Conservation (phyloP, 2,888 invertebrate species). For the Baccha elongata region DNA sequence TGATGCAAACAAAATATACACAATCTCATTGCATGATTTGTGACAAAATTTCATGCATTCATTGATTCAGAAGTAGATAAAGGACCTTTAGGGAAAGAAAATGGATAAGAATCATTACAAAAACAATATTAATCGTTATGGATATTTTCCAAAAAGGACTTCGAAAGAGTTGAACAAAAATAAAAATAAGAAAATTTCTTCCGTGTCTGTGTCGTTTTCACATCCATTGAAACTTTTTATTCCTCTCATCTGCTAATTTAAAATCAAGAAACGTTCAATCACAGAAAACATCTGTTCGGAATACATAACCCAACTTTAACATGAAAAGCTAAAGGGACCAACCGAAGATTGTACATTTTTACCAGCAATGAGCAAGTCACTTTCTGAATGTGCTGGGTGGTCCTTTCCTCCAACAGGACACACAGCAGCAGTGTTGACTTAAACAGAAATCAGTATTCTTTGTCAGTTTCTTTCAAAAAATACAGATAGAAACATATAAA, state of each 20-base stretch:
- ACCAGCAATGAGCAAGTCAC: constrained; percentile 53
- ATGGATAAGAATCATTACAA: constrained; percentile 13
- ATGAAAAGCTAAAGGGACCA: not conserved
- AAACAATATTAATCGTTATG: constrained; percentile 50
- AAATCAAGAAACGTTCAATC: constrained; percentile 73
- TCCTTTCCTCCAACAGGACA: constrained; percentile 18
- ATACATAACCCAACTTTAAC: constrained; percentile 49
- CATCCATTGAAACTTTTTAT: constrained; percentile 41
- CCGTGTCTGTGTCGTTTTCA: not conserved
- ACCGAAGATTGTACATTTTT: constrained; percentile 57
- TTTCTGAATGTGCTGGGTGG: constrained; percentile 35
- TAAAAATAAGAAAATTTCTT: constrained; percentile 17
- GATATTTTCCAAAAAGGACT: constrained; percentile 10
- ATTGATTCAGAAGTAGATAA: not conserved
- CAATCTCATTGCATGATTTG: not conserved
- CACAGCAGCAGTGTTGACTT: constrained; percentile 40
- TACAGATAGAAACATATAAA: not conserved
- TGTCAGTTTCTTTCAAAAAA: constrained; percentile 38
- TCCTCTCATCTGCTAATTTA: constrained; percentile 62
- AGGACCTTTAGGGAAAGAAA: not conserved
- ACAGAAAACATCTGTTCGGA: constrained; percentile 69
- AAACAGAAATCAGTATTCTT: constrained; percentile 66
- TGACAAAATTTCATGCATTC: not conserved
- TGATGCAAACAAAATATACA: not conserved
- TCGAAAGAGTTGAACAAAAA: constrained; percentile 17